These are phyloP conservation scores for Lordiphosa mommai DNA, from an alignment of 1,140 invertebrate species.

Conservation along the genomic window DNA sequence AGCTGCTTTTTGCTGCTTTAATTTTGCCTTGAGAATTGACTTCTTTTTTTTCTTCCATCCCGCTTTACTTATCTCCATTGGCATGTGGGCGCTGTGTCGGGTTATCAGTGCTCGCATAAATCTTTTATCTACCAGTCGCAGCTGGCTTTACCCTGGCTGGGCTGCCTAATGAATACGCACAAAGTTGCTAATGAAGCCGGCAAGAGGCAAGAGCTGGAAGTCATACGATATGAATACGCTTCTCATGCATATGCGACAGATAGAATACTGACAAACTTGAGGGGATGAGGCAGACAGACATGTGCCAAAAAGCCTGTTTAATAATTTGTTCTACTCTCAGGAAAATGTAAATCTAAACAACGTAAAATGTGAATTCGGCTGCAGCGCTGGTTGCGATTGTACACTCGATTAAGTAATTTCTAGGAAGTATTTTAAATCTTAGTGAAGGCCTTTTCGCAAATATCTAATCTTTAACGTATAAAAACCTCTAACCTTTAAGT, in stretches of 20 bases:
- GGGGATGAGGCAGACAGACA: conserved; percentile 7
- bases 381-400: too few relatives aligned
- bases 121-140: conserved; percentile 72
- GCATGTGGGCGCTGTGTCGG: conserved; percentile 61
- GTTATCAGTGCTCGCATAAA: conserved; percentile 73
- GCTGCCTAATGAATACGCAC: conserved; percentile 71
- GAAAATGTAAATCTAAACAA: too few relatives aligned
- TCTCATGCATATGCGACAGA: conserved; percentile 69
- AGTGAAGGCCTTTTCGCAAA: too few relatives aligned
- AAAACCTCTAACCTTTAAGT: too few relatives aligned
- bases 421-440: too few relatives aligned
- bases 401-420: too few relatives aligned
- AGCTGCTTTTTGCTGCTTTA: conserved; percentile 49
- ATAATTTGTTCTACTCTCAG: too few relatives aligned
- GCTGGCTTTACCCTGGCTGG: conserved; percentile 45
- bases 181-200: conserved; percentile 72
- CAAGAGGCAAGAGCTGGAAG: conserved; percentile 11
- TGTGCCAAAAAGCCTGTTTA: neutral
- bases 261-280: conserved; percentile 65
- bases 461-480: too few relatives aligned
- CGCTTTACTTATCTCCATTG: conserved; percentile 48
- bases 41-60: conserved; percentile 27
- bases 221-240: conserved; percentile 31
- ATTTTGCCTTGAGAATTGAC: conserved; percentile 35
- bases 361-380: too few relatives aligned